A percentile compares a stretch with the other conserved stretches of the same genome.
Conservation (phyloP, 2,888 invertebrate genomes). For the Fissipunctia ypsillon region DNA sequence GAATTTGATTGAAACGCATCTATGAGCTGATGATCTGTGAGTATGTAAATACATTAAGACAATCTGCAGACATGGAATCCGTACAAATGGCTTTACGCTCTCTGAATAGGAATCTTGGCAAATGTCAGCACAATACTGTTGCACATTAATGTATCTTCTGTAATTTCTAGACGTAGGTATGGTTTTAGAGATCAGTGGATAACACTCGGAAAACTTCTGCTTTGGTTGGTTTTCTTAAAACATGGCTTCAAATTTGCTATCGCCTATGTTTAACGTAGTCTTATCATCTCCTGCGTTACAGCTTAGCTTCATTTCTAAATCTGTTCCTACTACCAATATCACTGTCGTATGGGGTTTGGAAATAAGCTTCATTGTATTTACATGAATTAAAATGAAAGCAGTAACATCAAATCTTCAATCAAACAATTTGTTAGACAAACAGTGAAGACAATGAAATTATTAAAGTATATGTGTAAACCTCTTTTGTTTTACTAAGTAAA, state of each 20-base stretch:
- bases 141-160: conserved; percentile 7
- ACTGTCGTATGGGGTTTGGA: not conserved
- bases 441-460: conserved; percentile 19
- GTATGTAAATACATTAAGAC: not conserved
- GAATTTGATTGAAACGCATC: conserved; percentile 16
- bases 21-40: conserved; percentile 29
- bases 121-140: conserved; percentile 21
- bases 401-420: conserved; percentile 19
- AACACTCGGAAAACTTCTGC: not conserved
- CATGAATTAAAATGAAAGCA: conserved; percentile 9
- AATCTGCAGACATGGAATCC: conserved; percentile 48
- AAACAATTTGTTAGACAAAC: conserved; percentile 18
- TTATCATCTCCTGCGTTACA: not conserved
- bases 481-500: conserved; percentile 43
- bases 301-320: not conserved
- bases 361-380: conserved; percentile 6
- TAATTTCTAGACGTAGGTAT: not conserved
- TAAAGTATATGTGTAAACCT: conserved; percentile 24
- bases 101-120: conserved; percentile 76
- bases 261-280: not conserved
- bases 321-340: not conserved
- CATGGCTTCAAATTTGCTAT: too few species aligned
- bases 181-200: not conserved
- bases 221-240: not conserved
- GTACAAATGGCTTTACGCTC: conserved; percentile 75